Base-by-base conservation (phyloP, 2,888 invertebrate genomes). In the Julus scanicus region DNA sequence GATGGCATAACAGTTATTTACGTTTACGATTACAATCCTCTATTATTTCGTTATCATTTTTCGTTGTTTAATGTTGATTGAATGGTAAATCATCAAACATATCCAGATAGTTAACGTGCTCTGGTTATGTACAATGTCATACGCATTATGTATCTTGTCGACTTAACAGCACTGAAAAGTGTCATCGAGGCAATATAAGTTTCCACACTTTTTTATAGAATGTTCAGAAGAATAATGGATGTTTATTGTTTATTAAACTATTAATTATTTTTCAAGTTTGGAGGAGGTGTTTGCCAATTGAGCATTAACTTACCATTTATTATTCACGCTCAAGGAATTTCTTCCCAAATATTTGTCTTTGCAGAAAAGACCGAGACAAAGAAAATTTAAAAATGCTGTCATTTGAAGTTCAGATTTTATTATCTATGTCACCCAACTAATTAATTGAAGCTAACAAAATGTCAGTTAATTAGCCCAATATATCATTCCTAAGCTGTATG, bases 371-470 rank as follows among this genome's bases (percentile, higher is more conserved):
- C 63, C 20, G 20, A 63, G 63, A 20, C 20, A 63, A 63, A n/a
- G 63, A 63, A 63, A 63, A n/a, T 63, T 4, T 20, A 63, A 63
- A 63, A 63, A 63, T 63, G n/a, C 63, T 63, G 63, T 63, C 63
- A 20, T 63, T 63, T 63, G 63, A 63, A 15, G 63, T 63, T 63
- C 63, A 63, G 63, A 63, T 63, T 63, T 63, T 63, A 63, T 63
- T 63, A 63, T 63, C 63, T 63, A 20, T 63, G 63, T 63, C 63
- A 63, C 6, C 63, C 63, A 63, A 6, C 63, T 63, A 63, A 63
- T 63, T 63, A 63, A 63, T 63, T 63, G 63, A 63, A 63, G 63
- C 63, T 63, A 63, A 63, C 63, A 63, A 63, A 63, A 63, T 63
- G 63, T 63, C 63, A 63, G 63, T 63, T 63, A 63, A 63, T 63